Base-by-base conservation (phyloP, 2,797 vertebrate genomes). In the Acrossocheilus wenchowensis region DNA sequence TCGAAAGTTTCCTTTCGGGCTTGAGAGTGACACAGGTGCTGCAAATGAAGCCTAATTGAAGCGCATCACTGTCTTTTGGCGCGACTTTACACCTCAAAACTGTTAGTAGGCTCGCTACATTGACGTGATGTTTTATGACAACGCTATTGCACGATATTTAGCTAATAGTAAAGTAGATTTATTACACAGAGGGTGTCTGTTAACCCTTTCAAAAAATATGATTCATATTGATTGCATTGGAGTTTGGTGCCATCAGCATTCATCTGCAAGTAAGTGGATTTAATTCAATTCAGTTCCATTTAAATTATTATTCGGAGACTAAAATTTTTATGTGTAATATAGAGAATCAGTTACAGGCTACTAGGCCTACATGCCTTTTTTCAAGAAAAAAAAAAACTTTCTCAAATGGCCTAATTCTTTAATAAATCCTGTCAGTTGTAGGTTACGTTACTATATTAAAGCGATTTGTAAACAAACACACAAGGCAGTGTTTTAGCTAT, bases 11-110 rank as follows among this genome's bases (percentile, higher is more conserved):
- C 89, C 89, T 90, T 86, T 85, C 75, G 69, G 71, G 48, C 75
- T 48, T 41, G 21, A 9, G 39, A 26, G 43, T 21, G 57, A 54
- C 64, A 73, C 90, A 92, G 89, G 85, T 92, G 92, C 26, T 45
- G 36, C 85, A 80, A 87, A 91, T 91, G 30, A 87, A 69, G 79
- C 10, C 83, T 92, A 75, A 92, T 92, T 90, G 78, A 34, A 30
- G 26, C 75, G 36, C 75, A 78, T 34, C 64, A 43, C 75, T 57
- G 15, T 43, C 41, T 45, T 74, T 83, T 87, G 62, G 72, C 48
- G 30, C 43, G 41, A 72, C 64, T 73, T 72, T 26, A 4, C 17
- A 23, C 66, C 81, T 81, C 39, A 75, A 75, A 83, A 48, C 1
- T 5, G 15, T 15, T 19, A 15, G 52, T 30, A 10, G 41, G 41